A percentile compares a stretch with the other conserved stretches of the same genome.
phyloP scores from a whole-genome alignment of 2,888 invertebrate genomes.

The Vesta saturnalis region DNA sequence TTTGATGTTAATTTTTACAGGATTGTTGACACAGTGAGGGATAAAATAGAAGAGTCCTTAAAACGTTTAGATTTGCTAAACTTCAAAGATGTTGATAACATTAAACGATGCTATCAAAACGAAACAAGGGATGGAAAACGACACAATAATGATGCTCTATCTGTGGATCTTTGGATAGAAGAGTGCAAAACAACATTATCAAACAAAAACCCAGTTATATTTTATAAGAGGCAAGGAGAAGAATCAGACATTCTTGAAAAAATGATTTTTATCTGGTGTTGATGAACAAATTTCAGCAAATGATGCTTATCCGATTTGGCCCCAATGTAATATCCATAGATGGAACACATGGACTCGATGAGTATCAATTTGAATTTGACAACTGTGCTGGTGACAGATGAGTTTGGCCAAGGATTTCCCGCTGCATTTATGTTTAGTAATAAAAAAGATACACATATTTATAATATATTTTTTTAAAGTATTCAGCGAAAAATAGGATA shows the following conservation, averaged over 20 bases:
- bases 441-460: neutral
- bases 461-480: neutral
- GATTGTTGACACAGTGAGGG: no score
- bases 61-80: no score
- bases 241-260: no score
- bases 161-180: neutral
- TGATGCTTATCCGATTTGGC: neutral
- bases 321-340: neutral
- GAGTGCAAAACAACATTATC: neutral
- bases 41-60: no score
- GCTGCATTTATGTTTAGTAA: neutral
- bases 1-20: no score
- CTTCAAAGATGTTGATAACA: no score
- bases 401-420: neutral
- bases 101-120: no score
- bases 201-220: neutral
- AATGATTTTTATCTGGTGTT: no score
- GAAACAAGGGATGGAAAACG: no score
- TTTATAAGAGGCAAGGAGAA: neutral
- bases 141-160: no score
- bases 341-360: neutral
- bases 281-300: neutral
- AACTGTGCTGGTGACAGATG: no score
- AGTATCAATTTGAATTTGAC: neutral
- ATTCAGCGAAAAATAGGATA: neutral